Evolutionary conservation across 1,140 invertebrate genomes (phyloP), one percentile per base, ranked within the genome.

Genomic region (Aphelinus atriplicis): DNA sequence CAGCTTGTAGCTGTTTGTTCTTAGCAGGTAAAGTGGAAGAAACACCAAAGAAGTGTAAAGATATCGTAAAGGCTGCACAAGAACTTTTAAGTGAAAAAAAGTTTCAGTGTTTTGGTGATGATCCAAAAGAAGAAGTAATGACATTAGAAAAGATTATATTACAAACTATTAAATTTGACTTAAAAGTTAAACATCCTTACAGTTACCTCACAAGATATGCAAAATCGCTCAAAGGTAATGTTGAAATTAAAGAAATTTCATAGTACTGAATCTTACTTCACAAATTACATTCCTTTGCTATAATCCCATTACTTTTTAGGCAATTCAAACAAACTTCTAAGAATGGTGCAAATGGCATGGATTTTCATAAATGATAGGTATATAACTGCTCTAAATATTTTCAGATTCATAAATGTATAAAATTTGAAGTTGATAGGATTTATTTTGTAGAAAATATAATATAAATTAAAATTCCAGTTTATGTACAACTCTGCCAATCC

Each of bases 1-100:
- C 96, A 10, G 97, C 97, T 5, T 96, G 97, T 82, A 97, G 96
- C 83, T 99, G 97, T 84, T 88, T 99, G 53, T 98, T 99, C 86
- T 87, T 99, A 65, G 97, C 98, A 77, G 97, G 97, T 2, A 99
- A 99, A 92, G 97, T 98, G n/a, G 98, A 99, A 90, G 98, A 99
- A 89, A 99, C 98, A 5, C 98, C 98, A 43, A 99, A 99, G 85
- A 99, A 99, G 89, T 98, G 97, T 89, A 96, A 95, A 88, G 98
- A 99, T 88, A 96, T 99, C 65, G 97, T 99, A 66, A 95, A 94
- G 88, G 94, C 92, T 56, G 96, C 97, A 0, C 93, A 94, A 81
- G 90, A 89, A 64, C 89, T 96, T 63, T 89, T 99, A 3, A 92
- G 92, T 46, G 93, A 95, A 77, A 88, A 92, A 70, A 96, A 97